phyloP scores from a whole-genome alignment of 2,888 invertebrate genomes.

The Sturmia bella region DNA sequence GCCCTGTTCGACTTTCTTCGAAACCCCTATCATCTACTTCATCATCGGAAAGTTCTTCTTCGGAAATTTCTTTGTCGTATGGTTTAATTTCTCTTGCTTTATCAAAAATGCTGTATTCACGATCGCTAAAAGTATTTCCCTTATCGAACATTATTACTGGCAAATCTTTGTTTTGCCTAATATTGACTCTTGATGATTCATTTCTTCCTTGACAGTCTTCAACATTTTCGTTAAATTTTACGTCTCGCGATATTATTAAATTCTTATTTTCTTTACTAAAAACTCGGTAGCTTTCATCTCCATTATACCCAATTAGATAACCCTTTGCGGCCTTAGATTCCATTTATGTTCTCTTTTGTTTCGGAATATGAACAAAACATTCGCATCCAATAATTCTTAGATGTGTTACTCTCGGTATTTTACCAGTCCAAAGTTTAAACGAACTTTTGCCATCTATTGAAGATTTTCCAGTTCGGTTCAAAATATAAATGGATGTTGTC shows the following conservation, averaged over 20 bases:
- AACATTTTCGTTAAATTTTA: conserved; percentile 13
- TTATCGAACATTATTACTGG: neutral
- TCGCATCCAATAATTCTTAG: conserved; percentile 55
- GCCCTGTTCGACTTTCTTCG: no score
- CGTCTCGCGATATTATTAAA: conserved; percentile 16
- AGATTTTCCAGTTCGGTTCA: conserved; percentile 51
- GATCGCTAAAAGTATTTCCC: no score
- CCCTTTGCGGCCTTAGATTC: conserved; percentile 60
- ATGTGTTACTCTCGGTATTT: conserved; percentile 48
- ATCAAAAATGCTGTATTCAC: neutral
- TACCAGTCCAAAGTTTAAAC: conserved; percentile 56
- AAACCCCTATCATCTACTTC: no score
- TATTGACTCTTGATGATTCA: neutral
- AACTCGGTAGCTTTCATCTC: conserved; percentile 17
- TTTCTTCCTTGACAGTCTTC: neutral
- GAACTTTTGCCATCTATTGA: conserved; percentile 46
- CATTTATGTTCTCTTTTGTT: conserved; percentile 58
- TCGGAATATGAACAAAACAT: conserved; percentile 55
- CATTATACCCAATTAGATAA: conserved; percentile 21
- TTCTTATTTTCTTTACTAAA: neutral
- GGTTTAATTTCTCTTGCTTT: no score
- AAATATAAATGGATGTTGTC: conserved; percentile 25
- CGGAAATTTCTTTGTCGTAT: neutral
- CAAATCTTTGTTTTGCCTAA: neutral
- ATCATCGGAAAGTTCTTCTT: neutral